Base-by-base conservation (phyloP, 2,888 invertebrate genomes). In the Argyresthia goedartella region DNA sequence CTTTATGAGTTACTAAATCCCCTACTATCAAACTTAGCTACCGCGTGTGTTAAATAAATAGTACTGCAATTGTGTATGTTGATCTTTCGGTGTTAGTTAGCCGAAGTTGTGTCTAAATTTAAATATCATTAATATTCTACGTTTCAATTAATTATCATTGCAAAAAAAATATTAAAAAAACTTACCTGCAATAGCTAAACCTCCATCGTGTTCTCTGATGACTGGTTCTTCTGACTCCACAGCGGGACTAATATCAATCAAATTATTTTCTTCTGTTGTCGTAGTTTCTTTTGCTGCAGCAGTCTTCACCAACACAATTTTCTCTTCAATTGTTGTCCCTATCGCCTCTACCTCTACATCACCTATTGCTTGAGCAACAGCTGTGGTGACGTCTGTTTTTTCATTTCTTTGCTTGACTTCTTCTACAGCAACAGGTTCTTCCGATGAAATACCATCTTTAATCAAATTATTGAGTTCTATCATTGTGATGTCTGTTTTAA, bases 301-400 rank as follows among this genome's bases (percentile, higher is more conserved):
- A 10, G 9, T 25, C 13, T 36, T 44, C 14, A 1, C 13, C 1
- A 4, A 13, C 11, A 35, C 8, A 15, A 0, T 15, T 8, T 48
- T 44, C 14, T 44, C 9, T 15, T n/a, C 11, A 11, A 14, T 4
- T 14, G 36, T 36, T 15, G 8, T 36, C 36, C 3, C n/a, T 39
- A 44, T 7, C 10, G 34, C 15, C 9, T 36, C 25, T 36, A 15
- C 15, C 11, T 36, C 48, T 10, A 35, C 36, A 8, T 48, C 48
- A 36, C 6, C 48, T 48, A 35, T 48, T 48, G 35, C 36, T 48
- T 48, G 36, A 36, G 48, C 36, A 48, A 48, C 36, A 36, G 36
- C 9, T 13, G 48, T 48, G 10, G 44, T 44, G n/a, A 14, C 15
- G 8, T 8, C 48, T 14, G 36, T 13, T 48, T 48, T 35, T 15